A percentile compares a stretch with the other conserved stretches of the same genome.
phyloP scores from a whole-genome alignment of 2,797 vertebrate species.

The Heteromormyrus szaboi region DNA sequence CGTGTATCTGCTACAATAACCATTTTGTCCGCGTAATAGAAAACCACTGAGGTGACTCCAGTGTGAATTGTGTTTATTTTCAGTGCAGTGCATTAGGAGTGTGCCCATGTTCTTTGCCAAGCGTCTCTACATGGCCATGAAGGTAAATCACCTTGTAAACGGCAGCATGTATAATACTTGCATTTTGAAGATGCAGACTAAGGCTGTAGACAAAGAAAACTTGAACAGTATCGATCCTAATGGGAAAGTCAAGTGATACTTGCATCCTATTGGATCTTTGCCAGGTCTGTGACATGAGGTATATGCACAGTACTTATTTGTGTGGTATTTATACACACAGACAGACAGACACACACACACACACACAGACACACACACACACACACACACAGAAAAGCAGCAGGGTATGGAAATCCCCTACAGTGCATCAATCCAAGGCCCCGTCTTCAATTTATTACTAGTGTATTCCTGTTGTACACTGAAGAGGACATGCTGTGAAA shows the following conservation, averaged over 20 bases:
- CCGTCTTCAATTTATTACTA: slow-evolving; percentile 24
- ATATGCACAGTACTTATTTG: background rate
- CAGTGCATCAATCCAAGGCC: slow-evolving; percentile 57
- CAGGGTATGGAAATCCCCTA: background rate
- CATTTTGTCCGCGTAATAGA: background rate
- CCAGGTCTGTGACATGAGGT: background rate
- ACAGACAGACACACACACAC: background rate
- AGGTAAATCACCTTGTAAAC: slow-evolving; percentile 62
- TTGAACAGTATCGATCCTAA: background rate
- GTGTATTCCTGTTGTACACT: too few relatives aligned
- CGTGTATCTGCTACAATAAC: background rate
- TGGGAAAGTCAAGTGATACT: background rate
- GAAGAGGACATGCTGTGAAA: too few relatives aligned
- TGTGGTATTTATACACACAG: background rate
- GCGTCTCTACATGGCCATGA: slow-evolving; percentile 92
- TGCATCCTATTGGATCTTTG: background rate
- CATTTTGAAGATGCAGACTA: background rate
- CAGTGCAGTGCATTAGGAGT: slow-evolving; percentile 85
- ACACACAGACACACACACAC: background rate
- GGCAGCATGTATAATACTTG: background rate
- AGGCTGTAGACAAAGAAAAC: background rate
- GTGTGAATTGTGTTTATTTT: background rate
- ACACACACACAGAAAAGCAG: too few relatives aligned
- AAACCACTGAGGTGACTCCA: background rate
- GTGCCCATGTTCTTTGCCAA: slow-evolving; percentile 84